A percentile compares a stretch with the other conserved stretches of the same genome.
Conservation (phyloP, 2,797 vertebrate species). For the Tauraco hartlaubi region DNA sequence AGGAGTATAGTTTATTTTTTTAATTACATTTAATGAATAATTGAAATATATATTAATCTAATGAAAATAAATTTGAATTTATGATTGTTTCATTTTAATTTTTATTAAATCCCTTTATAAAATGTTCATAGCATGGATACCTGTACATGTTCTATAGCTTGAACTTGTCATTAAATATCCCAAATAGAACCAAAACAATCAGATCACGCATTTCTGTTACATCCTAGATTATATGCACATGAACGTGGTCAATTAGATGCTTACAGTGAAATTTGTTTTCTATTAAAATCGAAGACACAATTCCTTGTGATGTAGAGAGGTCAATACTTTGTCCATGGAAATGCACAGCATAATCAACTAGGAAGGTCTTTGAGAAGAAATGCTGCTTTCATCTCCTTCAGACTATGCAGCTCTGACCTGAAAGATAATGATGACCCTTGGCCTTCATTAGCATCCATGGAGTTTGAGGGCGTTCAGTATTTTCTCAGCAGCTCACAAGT, state of each 20-base stretch:
- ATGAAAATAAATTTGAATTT: constrained; percentile 50
- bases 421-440: background rate
- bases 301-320: background rate
- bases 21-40: constrained; percentile 56
- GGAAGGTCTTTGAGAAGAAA: background rate
- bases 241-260: background rate
- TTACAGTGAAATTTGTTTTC: background rate
- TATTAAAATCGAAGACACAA: background rate
- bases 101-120: constrained; percentile 30
- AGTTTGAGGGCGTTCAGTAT: background rate
- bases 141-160: background rate
- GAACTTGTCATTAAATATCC: background rate
- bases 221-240: background rate
- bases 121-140: background rate
- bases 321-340: background rate
- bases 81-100: constrained; percentile 20
- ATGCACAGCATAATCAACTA: background rate
- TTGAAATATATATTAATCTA: constrained; percentile 48
- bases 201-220: background rate
- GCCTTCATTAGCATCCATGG: background rate
- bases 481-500: background rate
- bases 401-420: background rate
- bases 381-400: background rate
- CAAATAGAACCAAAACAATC: background rate
- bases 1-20: constrained; percentile 47